Conservation (phyloP, 2,113 vertebrate genomes). For the Hippocampus comes region DNA sequence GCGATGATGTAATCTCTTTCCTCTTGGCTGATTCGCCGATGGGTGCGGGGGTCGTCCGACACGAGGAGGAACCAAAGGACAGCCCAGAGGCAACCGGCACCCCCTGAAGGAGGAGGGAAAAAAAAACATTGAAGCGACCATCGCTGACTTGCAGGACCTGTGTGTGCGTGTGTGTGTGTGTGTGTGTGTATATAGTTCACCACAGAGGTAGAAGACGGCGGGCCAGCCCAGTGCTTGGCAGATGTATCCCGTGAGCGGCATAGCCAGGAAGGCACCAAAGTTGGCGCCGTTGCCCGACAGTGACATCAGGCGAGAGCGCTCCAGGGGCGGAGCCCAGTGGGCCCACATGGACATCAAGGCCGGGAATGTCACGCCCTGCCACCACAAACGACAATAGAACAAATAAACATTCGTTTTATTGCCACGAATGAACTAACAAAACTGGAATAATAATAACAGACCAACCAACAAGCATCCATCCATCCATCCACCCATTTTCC, state of each 20-base stretch:
- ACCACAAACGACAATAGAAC: background rate
- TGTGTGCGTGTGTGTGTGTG: background rate
- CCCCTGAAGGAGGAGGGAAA: slow-evolving; percentile 63
- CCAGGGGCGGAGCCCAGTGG: slow-evolving; percentile 80
- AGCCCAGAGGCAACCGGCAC: slow-evolving; percentile 70
- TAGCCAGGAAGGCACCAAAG: slow-evolving; percentile 77
- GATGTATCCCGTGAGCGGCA: slow-evolving; percentile 77
- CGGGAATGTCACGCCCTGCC: slow-evolving; percentile 73
- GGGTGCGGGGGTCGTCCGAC: slow-evolving; percentile 74
- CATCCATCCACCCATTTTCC: too few relatives aligned
- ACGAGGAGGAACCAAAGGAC: slow-evolving; percentile 77
- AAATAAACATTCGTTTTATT: too few relatives aligned
- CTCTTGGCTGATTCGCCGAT: slow-evolving; percentile 72
- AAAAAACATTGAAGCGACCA: background rate
- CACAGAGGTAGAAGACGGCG: slow-evolving; percentile 81
- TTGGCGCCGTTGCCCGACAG: slow-evolving; percentile 72
- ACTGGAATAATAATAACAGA: too few relatives aligned
- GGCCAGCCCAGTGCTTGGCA: slow-evolving; percentile 79
- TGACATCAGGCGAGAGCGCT: slow-evolving; percentile 73
- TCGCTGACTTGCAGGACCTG: background rate
- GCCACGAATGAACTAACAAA: too few relatives aligned
- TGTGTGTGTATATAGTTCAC: slow-evolving; percentile 52
- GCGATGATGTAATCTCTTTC: slow-evolving; percentile 77
- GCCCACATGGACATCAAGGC: slow-evolving; percentile 81
- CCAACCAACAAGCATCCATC: too few relatives aligned